Base-by-base conservation (phyloP, 2,113 vertebrate genomes). In the Ciconia boyciana region DNA sequence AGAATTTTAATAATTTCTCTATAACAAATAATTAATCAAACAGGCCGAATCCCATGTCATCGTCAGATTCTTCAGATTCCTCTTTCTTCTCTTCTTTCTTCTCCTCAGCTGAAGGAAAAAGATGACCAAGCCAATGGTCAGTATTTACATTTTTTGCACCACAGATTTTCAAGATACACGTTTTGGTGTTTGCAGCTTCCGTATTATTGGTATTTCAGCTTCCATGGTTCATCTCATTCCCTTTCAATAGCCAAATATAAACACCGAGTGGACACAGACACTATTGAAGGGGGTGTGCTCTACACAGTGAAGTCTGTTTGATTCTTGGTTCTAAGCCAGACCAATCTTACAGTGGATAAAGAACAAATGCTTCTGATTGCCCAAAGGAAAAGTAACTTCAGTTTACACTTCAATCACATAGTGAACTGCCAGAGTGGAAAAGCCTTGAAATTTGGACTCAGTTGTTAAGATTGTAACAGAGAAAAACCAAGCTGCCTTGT, bases 51-150 rank as follows among this genome's bases (percentile, higher is more conserved):
- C 99, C 99, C 99, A 99, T 99, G 95, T 99, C 99, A 12, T 99
- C 99, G 10, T 99, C 99, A 2, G 99, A 99, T 97, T 99, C 99
- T 94, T 99, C 99, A 8, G 99, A 99, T 72, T 99, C 99, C 9
- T 99, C 99, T 29, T 99, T 99, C 98, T 99, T 99, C 97, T 99
- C 99, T 34, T 99, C 99, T 83, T 99, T 99, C 98, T 99, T 98
- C 87, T 98, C 98, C 94, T 98, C 98, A 48, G 96, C 98, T 98
- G 91, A 24, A 86, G 22, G 41, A 75, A 10, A 34, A 61, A 26
- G n/a, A 32, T 55, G 17, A 79, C 25, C 36, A 88, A 79, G 55
- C 7, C 36, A 81, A 15, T 14, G 8, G 34, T 95, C 51, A 96
- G 43, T 29, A 84, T 65, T 52, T 43, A 31, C 12, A 43, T 0